Conservation (phyloP, 2,797 vertebrate genomes). For the Cuculus canorus region DNA sequence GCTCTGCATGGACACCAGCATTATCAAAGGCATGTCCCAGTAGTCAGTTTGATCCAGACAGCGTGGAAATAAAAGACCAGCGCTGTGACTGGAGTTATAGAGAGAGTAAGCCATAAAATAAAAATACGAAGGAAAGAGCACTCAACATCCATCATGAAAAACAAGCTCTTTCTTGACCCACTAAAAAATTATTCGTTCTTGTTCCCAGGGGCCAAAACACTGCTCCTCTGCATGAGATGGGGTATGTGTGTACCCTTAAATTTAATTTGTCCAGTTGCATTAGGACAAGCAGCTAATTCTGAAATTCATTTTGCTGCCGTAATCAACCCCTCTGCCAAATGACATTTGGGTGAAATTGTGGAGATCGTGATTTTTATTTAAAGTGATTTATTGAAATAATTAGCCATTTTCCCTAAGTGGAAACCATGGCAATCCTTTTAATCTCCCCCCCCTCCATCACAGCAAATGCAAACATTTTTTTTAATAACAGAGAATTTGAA, state of each 20-base stretch:
- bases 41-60: neutral
- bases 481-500: constrained; percentile 46
- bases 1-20: neutral
- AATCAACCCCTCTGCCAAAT: constrained; percentile 53
- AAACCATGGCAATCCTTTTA: constrained; percentile 49
- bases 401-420: constrained; percentile 34
- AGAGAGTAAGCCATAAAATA: neutral
- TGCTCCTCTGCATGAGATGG: neutral
- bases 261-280: constrained; percentile 52
- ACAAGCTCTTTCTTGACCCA: constrained; percentile 9
- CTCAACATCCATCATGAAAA: neutral
- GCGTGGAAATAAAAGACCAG: neutral
- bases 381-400: constrained; percentile 58
- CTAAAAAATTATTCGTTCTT: constrained; percentile 22
- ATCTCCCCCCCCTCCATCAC: constrained; percentile 2
- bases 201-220: constrained; percentile 3
- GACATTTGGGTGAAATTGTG: constrained; percentile 34
- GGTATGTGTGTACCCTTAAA: constrained; percentile 12
- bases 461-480: constrained; percentile 50
- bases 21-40: neutral
- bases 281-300: constrained; percentile 54
- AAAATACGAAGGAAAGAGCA: neutral
- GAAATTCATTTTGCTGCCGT: constrained; percentile 46
- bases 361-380: constrained; percentile 60
- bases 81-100: neutral